Evolutionary conservation across 2,113 vertebrate genomes (phyloP), one percentile per base, ranked within the genome.

Genomic region (Alouatta palliata): DNA sequence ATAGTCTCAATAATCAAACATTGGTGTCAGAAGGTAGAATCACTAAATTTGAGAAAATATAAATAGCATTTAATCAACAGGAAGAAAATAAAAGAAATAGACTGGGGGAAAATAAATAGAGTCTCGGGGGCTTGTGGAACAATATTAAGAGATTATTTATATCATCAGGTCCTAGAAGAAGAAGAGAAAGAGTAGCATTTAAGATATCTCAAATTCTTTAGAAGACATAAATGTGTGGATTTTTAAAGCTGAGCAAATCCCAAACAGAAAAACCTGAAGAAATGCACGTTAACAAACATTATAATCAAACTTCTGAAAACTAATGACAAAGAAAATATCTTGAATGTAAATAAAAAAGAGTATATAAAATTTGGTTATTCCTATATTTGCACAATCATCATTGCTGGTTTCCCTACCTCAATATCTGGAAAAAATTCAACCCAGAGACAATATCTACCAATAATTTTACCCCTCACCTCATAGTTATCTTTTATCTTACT

Each of bases 281-380:
- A 93, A 75, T 54, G 4, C 16, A 52, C 92, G 7, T 21, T 66
- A 90, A 73, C 10, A 27, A 40, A 82, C 10, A 47, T 80, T 10
- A 90, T 75, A 96, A 84, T n/a, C 71, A 87, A 96, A 81, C 19
- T 66, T 90, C 64, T 56, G 23, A 80, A 85, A 77, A 73, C 11
- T 47, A 94, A 64, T 73, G 11, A 30, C 32, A 81, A 79, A 89
- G n/a, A 47, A 54, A 86, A 71, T 23, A 47, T 54, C 5, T 43
- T 83, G 47, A 90, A 85, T 64, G 43, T 49, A 88, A n/a, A 68
- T 52, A 35, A 96, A 90, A 25, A 35, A 25, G 5, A 92, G 35
- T 88, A 83, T 27, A 89, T 84, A 17, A 96, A 83, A 83, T 84
- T 37, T 77, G 11, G 13, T 52, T 23, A 79, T 85, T 49, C 8